Conservation (phyloP, 2,888 invertebrate genomes). For the Sylvicola fuscatus region DNA sequence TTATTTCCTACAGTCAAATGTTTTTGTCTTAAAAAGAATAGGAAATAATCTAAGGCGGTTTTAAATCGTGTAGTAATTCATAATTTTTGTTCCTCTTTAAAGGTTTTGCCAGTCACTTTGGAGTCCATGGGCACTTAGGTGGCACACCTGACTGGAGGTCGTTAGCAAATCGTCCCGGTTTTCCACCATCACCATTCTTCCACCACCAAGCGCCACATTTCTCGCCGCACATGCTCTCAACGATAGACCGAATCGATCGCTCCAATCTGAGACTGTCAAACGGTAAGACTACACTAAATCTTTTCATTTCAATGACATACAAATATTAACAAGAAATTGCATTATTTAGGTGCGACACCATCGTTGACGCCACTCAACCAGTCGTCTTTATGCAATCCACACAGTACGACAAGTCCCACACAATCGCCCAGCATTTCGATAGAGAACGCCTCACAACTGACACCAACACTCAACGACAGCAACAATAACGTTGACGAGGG, state of each 20-base stretch:
- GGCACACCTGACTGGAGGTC: slow-evolving; percentile 42
- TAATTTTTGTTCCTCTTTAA: slow-evolving; percentile 12
- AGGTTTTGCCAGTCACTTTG: slow-evolving; percentile 53
- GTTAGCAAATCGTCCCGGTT: slow-evolving; percentile 19
- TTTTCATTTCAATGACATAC: not conserved
- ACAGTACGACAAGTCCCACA: slow-evolving; percentile 50
- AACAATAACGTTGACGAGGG: slow-evolving; percentile 20
- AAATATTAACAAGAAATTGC: not conserved
- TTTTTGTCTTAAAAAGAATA: too few relatives aligned
- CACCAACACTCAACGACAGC: slow-evolving; percentile 21
- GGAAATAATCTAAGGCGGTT: too few relatives aligned
- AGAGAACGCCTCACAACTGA: slow-evolving; percentile 15
- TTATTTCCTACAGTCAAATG: too few relatives aligned
- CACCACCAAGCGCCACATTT: slow-evolving; percentile 31
- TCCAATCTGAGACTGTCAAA: slow-evolving; percentile 3
- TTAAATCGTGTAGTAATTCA: not conserved
- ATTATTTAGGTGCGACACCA: slow-evolving; percentile 13
- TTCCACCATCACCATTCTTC: slow-evolving; percentile 27
- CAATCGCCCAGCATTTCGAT: slow-evolving; percentile 29
- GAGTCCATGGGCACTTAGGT: slow-evolving; percentile 42
- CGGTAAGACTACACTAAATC: slow-evolving; percentile 1
- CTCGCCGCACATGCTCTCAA: slow-evolving; percentile 32
- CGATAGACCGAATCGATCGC: slow-evolving; percentile 26
- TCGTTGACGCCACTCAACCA: slow-evolving; percentile 11
- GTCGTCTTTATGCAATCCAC: slow-evolving; percentile 32